phyloP scores from a whole-genome alignment of 2,888 invertebrate species.

The Cepaea hortensis region DNA sequence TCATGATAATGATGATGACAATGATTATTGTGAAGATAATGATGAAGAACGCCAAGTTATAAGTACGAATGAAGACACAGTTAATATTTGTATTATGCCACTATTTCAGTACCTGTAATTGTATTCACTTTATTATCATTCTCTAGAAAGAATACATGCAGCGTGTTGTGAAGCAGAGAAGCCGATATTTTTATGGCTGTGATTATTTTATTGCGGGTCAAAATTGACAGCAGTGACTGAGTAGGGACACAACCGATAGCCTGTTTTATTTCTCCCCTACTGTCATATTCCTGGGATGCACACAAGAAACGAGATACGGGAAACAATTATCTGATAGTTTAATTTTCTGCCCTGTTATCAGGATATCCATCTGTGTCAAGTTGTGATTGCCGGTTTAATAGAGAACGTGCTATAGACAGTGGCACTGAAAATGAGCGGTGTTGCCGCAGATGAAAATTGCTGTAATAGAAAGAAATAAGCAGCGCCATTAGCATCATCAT shows the following conservation, averaged over 20 bases:
- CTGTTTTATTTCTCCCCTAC: conserved; percentile 8
- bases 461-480: neutral
- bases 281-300: neutral
- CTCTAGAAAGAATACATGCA: neutral
- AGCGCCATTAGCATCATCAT: no score
- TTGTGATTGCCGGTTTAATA: conserved; percentile 18
- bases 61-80: no score
- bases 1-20: no score
- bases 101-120: no score
- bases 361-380: conserved; percentile 35
- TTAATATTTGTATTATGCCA: no score
- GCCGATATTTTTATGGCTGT: conserved; percentile 1
- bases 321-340: conserved; percentile 28
- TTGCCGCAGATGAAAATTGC: neutral
- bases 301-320: conserved; percentile 16
- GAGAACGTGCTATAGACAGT: neutral
- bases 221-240: neutral
- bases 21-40: no score
- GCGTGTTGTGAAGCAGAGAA: neutral
- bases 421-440: neutral
- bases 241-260: neutral
- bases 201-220: conserved; percentile 16
- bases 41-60: no score
- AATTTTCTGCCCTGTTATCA: conserved; percentile 36
- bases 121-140: no score